Percentiles rank a stretch among this genome's conserved stretches.
Evolutionary conservation across 2,113 vertebrate genomes (phyloP).

Genomic region (Condylura cristata): DNA sequence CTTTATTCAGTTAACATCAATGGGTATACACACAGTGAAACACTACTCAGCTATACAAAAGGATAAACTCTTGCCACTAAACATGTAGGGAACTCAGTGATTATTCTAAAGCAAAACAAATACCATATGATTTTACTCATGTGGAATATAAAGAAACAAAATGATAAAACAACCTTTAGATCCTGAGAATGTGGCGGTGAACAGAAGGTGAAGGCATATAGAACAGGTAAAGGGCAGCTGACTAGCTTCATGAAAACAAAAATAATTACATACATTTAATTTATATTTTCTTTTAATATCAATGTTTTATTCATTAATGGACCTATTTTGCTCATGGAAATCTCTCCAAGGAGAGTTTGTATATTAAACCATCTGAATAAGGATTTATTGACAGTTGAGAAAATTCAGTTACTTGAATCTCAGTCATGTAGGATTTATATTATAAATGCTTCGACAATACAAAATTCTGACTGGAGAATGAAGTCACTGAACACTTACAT

Average conservation of each 20-base stretch:
- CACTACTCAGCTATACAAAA: not conserved
- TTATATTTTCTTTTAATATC: not conserved
- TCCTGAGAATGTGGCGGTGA: too few species aligned
- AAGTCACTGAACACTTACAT: not conserved
- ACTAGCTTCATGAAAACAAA: not conserved
- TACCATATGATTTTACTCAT: not conserved
- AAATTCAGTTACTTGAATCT: constrained; percentile 15
- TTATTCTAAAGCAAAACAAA: not conserved
- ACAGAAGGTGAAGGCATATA: too few species aligned
- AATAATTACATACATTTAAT: not conserved
- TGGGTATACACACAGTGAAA: not conserved
- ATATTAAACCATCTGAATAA: not conserved
- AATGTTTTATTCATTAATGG: not conserved
- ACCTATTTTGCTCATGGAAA: not conserved
- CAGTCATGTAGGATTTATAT: not conserved
- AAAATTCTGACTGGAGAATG: not conserved
- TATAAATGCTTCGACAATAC: not conserved
- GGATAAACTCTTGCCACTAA: not conserved
- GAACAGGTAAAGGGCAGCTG: too few species aligned
- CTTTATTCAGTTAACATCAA: too few species aligned
- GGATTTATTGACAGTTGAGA: not conserved
- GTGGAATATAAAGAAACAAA: not conserved
- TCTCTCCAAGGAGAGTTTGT: not conserved
- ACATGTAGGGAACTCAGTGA: not conserved
- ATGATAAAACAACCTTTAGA: not conserved